Evolutionary conservation across 2,797 vertebrate species (phyloP).

Genomic region (Microhierax caerulescens): DNA sequence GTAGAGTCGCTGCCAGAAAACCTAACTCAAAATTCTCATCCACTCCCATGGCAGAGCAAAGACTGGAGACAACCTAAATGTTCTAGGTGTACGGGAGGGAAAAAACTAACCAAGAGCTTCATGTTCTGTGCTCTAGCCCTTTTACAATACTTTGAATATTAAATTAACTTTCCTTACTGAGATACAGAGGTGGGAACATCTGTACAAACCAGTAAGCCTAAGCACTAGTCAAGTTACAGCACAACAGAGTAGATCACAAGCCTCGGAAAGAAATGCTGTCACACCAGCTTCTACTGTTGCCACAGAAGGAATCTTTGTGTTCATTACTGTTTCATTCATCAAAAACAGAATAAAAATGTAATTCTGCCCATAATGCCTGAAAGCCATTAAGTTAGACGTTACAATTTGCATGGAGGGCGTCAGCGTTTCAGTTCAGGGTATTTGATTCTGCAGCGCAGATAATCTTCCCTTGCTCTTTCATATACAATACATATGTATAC

Average conservation of each 20-base stretch:
- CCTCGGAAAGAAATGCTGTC: not conserved
- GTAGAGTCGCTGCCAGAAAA: not conserved
- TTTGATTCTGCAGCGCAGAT: not conserved
- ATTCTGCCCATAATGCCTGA: not conserved
- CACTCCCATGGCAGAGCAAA: not conserved
- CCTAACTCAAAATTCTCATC: not conserved
- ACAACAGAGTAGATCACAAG: rapidly evolving
- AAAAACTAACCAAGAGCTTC: not conserved
- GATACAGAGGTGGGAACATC: not conserved
- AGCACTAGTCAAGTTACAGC: not conserved
- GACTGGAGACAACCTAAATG: not conserved
- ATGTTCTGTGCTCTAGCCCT: not conserved
- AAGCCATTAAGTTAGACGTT: not conserved
- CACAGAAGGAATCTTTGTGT: not conserved
- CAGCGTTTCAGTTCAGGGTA: not conserved
- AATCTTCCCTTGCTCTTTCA: not conserved
- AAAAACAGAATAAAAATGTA: not conserved
- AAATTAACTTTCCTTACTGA: not conserved
- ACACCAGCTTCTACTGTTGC: not conserved
- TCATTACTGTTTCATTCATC: not conserved
- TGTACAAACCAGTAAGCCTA: not conserved
- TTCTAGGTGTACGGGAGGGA: not conserved
- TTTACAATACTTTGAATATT: not conserved
- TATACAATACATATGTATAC: not conserved
- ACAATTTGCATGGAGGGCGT: not conserved